phyloP scores from a whole-genome alignment of 2,797 vertebrate species.

The Platalea minor region DNA sequence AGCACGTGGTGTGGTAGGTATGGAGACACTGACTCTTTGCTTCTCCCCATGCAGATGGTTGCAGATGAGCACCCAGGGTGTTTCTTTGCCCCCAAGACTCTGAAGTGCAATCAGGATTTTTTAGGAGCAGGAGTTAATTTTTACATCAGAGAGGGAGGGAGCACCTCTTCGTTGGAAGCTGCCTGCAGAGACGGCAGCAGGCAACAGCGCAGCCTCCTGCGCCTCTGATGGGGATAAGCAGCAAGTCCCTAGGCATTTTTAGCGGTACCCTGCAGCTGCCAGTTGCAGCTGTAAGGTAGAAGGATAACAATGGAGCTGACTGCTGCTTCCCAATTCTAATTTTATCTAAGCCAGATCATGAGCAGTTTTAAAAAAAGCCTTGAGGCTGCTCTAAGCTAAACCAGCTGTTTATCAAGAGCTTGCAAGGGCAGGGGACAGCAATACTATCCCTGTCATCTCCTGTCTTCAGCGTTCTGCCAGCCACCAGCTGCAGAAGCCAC shows the following conservation, averaged over 20 bases:
- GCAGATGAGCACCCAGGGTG: not conserved
- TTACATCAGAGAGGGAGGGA: not conserved
- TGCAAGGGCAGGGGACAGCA: not conserved
- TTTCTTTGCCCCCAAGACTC: not conserved
- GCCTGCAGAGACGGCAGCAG: not conserved
- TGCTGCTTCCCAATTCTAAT: not conserved
- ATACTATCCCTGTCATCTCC: constrained; percentile 13
- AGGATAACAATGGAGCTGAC: not conserved
- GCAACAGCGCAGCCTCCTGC: not conserved
- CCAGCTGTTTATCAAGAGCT: constrained; percentile 38
- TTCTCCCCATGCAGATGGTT: not conserved
- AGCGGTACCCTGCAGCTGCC: not conserved
- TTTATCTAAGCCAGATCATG: not conserved
- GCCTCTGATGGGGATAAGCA: not conserved
- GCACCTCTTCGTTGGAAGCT: not conserved
- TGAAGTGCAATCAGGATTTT: not conserved
- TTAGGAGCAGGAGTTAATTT: not conserved
- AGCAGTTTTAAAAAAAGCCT: not conserved
- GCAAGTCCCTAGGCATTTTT: not conserved
- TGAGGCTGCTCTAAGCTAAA: constrained; percentile 6
- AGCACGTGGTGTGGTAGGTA: not conserved
- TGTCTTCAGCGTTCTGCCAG: not conserved
- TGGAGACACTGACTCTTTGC: not conserved
- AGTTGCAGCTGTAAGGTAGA: not conserved
- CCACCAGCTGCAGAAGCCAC: constrained; percentile 42